These are phyloP conservation scores for Heterodera schachtii DNA, from an alignment of 1,140 invertebrate genomes.

Conservation along the genomic window DNA sequence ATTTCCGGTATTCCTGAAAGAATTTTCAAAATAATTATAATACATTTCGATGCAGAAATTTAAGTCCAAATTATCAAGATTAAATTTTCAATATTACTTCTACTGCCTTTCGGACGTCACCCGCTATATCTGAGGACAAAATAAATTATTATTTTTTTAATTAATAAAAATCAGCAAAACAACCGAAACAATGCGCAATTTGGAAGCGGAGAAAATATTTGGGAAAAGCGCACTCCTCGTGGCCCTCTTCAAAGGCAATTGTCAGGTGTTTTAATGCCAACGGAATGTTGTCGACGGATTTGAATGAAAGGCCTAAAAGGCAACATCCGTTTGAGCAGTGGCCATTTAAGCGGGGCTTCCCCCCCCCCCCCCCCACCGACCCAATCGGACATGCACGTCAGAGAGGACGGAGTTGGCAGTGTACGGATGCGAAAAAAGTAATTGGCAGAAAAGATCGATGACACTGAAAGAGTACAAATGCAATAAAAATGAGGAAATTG, in stretches of 20 bases:
- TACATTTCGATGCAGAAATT: no score
- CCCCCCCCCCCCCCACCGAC: background rate
- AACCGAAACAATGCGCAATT: constrained; percentile 42
- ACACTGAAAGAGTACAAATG: constrained; percentile 32
- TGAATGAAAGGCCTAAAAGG: constrained; percentile 42
- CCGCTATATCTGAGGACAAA: background rate
- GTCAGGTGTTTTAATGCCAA: constrained; percentile 42
- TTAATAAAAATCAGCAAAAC: background rate
- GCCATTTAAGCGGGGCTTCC: background rate
- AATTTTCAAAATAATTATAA: background rate
- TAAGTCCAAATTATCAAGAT: background rate
- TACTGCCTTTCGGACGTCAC: constrained; percentile 36
- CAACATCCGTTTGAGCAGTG: background rate
- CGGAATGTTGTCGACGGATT: constrained; percentile 42
- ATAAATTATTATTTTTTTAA: background rate
- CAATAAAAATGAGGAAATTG: background rate
- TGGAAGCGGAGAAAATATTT: constrained; percentile 43
- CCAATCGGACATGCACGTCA: constrained; percentile 33
- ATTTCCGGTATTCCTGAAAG: constrained; percentile 34
- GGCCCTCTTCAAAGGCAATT: constrained; percentile 38
- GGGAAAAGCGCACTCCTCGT: constrained; percentile 28
- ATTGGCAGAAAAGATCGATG: constrained; percentile 42
- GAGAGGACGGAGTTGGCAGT: constrained; percentile 25
- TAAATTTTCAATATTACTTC: background rate
- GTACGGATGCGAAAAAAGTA: constrained; percentile 42